Conservation (phyloP, 2,113 vertebrate species). For the Bubalus kerabau region DNA sequence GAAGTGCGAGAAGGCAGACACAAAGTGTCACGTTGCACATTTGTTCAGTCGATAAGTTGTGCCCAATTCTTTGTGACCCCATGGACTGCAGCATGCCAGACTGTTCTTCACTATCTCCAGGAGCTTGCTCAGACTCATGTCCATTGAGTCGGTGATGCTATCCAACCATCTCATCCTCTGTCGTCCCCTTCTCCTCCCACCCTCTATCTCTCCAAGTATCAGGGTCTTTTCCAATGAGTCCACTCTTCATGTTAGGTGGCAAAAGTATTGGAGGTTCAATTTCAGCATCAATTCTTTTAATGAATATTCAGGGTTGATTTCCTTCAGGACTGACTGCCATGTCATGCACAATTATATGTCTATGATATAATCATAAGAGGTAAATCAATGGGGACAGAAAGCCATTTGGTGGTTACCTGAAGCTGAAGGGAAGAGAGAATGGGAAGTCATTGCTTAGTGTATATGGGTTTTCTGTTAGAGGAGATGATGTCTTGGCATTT, state of each 20-base stretch:
- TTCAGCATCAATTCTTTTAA: neutral
- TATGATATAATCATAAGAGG: neutral
- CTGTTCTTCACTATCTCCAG: neutral
- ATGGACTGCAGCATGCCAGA: neutral
- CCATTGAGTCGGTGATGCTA: neutral
- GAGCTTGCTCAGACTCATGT: neutral
- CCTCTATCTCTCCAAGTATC: neutral
- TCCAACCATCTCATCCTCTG: neutral
- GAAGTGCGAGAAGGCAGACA: neutral
- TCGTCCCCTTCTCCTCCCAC: neutral
- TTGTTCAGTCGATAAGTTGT: neutral
- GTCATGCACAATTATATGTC: neutral
- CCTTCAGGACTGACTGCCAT: neutral
- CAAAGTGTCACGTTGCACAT: neutral
- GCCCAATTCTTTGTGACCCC: neutral
- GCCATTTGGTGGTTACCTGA: neutral
- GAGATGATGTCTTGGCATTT: neutral
- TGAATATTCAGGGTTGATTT: neutral
- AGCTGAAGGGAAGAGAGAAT: neutral
- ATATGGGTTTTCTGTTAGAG: neutral
- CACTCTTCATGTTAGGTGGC: rapidly evolving
- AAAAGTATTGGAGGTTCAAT: neutral
- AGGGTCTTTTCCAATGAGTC: neutral
- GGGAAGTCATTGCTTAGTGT: neutral
- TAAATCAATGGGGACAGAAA: neutral